Evolutionary conservation across 2,797 vertebrate genomes (phyloP).

Genomic region (Onychomys leucogaster): DNA sequence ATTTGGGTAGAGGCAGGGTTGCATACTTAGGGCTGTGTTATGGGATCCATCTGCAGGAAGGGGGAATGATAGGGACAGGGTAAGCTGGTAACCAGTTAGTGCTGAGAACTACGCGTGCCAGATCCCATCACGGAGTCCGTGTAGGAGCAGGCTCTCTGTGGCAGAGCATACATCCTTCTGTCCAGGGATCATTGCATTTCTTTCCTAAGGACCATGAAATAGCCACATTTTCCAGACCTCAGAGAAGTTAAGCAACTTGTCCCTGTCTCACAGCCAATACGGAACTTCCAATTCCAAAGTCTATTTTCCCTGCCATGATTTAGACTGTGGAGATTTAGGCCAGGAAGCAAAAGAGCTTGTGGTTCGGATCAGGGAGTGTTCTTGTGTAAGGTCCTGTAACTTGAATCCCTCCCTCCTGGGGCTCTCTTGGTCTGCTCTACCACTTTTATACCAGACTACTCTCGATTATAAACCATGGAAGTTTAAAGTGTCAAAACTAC

Average conservation of each 20-base stretch:
- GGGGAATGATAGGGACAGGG: not conserved
- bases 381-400: not conserved
- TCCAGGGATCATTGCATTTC: not conserved
- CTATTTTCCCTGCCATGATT: not conserved
- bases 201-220: not conserved
- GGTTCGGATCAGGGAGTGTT: not conserved
- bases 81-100: not conserved
- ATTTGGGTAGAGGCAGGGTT: not conserved
- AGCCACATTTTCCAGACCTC: not conserved
- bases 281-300: not conserved
- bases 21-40: not conserved
- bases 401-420: not conserved
- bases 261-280: not conserved
- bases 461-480: not conserved
- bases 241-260: not conserved
- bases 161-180: not conserved
- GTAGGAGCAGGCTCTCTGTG: accelerated
- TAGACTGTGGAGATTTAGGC: not conserved
- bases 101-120: not conserved
- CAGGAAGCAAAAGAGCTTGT: not conserved
- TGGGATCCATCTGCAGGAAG: not conserved
- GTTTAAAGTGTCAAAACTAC: not conserved
- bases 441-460: too few species aligned
- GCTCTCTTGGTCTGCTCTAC: not conserved
- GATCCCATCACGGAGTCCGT: not conserved